Base-by-base conservation (phyloP, 2,888 invertebrate genomes). In the Callimorpha dominula region DNA sequence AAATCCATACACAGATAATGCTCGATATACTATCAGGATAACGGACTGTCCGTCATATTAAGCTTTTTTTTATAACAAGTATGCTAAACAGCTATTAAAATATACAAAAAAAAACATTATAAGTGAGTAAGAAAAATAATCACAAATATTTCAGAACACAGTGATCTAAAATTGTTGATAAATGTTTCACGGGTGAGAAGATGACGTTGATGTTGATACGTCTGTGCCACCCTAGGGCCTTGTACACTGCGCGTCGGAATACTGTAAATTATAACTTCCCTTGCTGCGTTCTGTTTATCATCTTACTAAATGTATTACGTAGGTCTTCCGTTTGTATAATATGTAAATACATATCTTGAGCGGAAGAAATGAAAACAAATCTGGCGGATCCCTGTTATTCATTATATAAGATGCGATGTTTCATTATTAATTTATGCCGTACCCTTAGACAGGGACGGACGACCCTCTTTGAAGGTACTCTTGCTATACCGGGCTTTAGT, bases 231-330 rank as follows among this genome's bases (percentile, higher is more conserved):
- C 81, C 78, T 77, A 84, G 83, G 80, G 85, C 86, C 76, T 65
- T 64, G 63, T 17, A 63, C 72, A 63, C 57, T 60, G 77, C 83
- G 79, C 80, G 85, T 86, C 86, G 79, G 81, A 88, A 87, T 85
- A 78, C 85, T 85, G 83, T 89, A 89, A 91, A 91, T 91, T 90
- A 92, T 90, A 90, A 91, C 91, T 91, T 90, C 87, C 89, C 87
- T 85, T 86, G 82, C 89, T 85, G 87, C 87, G 88, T 90, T 90
- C 89, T 90, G 91, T 92, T 92, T 92, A 92, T 93, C 91, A 92
- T 92, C 89, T 90, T 88, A 87, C 85, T 91, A 60, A 92, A 93
- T 91, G 87, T 92, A 92, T 92, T 89, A 88, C 87, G 87, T 81
- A 89, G 87, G 86, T 85, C 87, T 91, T 92, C 90, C 89, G 89